Conservation (phyloP, 2,797 vertebrate genomes). For the Brachymystax lenok region DNA sequence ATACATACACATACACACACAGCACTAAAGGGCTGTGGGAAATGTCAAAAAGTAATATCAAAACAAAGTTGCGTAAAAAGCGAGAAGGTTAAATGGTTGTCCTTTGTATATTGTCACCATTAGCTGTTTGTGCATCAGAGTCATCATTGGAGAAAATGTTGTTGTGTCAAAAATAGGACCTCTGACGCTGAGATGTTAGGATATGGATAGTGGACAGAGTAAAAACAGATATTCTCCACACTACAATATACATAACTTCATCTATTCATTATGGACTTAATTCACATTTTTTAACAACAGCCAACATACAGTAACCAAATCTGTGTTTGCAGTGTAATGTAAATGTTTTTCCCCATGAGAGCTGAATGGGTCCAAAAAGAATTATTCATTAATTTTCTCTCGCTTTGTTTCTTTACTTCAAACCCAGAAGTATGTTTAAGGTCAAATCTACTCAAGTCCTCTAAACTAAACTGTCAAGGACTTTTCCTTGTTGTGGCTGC, state of each 20-base stretch:
- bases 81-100: slow-evolving; percentile 55
- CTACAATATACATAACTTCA: neutral
- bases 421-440: neutral
- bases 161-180: neutral
- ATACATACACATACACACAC: neutral
- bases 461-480: slow-evolving; percentile 30
- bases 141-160: slow-evolving; percentile 29
- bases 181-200: neutral
- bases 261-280: neutral
- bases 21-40: slow-evolving; percentile 26
- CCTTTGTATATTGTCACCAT: slow-evolving; percentile 9
- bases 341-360: slow-evolving; percentile 53
- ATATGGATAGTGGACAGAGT: neutral
- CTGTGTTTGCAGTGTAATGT: slow-evolving; percentile 39
- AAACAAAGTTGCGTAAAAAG: slow-evolving; percentile 36
- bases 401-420: neutral
- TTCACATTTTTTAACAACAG: neutral
- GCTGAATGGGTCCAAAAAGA: slow-evolving; percentile 45
- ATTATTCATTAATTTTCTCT: slow-evolving; percentile 40
- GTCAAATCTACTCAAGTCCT: neutral
- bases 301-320: slow-evolving; percentile 11
- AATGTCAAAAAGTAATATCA: slow-evolving; percentile 58
- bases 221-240: neutral
- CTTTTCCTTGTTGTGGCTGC: slow-evolving; percentile 54
- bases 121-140: slow-evolving; percentile 26